Evolutionary conservation across 2,888 invertebrate genomes (phyloP).

Genomic region (Campopleginae sp.): DNA sequence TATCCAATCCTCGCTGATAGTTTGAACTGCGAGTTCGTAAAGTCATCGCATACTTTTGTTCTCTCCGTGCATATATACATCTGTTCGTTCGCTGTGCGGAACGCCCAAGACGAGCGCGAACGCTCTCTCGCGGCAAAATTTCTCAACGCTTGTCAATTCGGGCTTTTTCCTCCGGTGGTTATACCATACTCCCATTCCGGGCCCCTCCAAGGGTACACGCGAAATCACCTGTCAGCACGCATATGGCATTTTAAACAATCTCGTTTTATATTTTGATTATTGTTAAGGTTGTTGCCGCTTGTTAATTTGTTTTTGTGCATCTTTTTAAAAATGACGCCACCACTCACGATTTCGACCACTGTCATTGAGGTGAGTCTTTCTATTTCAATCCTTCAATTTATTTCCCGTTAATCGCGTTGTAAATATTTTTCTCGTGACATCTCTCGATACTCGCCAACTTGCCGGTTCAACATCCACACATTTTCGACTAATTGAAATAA

Average conservation of each 20-base stretch:
- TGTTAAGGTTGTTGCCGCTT: slow-evolving; percentile 45
- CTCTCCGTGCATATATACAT: background rate
- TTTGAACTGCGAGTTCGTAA: slow-evolving; percentile 63
- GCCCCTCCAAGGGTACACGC: slow-evolving; percentile 14
- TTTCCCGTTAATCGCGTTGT: slow-evolving; percentile 11
- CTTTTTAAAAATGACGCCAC: slow-evolving; percentile 60
- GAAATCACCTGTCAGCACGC: slow-evolving; percentile 60
- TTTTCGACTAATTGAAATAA: background rate
- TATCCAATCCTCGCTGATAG: slow-evolving; percentile 53
- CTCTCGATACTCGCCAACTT: slow-evolving; percentile 5
- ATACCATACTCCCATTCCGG: background rate
- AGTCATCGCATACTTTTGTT: slow-evolving; percentile 53
- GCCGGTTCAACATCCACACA: background rate
- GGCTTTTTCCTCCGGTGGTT: background rate
- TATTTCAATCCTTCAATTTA: background rate
- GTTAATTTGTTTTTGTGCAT: slow-evolving; percentile 3
- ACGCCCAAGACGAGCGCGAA: background rate
- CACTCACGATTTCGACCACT: slow-evolving; percentile 62
- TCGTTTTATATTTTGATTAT: slow-evolving; percentile 45
- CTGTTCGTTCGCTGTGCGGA: slow-evolving; percentile 9
- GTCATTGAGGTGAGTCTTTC: slow-evolving; percentile 58
- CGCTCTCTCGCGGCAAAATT: slow-evolving; percentile 6
- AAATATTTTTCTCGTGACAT: slow-evolving; percentile 26
- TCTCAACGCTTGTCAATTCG: background rate
- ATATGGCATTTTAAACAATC: slow-evolving; percentile 64